Conservation (phyloP, 2,113 vertebrate genomes). For the Phaethon lepturus region DNA sequence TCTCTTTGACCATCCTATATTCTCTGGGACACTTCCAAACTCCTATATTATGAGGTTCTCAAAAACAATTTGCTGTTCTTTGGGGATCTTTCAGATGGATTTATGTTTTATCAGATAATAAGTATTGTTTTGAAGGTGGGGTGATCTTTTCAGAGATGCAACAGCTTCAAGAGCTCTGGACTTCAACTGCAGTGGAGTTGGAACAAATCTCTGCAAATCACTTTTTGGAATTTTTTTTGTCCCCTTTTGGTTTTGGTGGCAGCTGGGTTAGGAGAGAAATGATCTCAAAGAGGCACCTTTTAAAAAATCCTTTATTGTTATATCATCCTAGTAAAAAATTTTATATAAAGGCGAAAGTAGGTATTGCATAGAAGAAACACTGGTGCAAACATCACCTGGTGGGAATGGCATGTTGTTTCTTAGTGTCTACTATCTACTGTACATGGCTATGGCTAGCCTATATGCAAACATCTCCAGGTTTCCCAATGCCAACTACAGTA, state of each 20-base stretch:
- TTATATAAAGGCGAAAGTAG: conserved; percentile 83
- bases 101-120: neutral
- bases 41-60: neutral
- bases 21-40: neutral
- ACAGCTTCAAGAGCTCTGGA: neutral
- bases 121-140: neutral
- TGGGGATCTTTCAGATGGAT: neutral
- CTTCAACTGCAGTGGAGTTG: neutral
- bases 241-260: neutral
- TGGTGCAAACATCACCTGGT: conserved; percentile 72
- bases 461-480: conserved; percentile 67
- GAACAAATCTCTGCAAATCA: neutral
- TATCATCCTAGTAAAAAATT: conserved; percentile 84
- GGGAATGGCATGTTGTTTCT: conserved; percentile 76
- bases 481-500: conserved; percentile 46
- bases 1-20: neutral
- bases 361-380: conserved; percentile 84
- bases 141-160: neutral
- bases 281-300: conserved; percentile 51
- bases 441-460: conserved; percentile 17
- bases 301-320: conserved; percentile 82
- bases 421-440: conserved; percentile 68
- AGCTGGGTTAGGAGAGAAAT: neutral
- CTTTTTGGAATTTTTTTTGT: neutral
- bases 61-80: neutral